Evolutionary conservation across 2,888 invertebrate species (phyloP).

Genomic region (Melanotus villosus): DNA sequence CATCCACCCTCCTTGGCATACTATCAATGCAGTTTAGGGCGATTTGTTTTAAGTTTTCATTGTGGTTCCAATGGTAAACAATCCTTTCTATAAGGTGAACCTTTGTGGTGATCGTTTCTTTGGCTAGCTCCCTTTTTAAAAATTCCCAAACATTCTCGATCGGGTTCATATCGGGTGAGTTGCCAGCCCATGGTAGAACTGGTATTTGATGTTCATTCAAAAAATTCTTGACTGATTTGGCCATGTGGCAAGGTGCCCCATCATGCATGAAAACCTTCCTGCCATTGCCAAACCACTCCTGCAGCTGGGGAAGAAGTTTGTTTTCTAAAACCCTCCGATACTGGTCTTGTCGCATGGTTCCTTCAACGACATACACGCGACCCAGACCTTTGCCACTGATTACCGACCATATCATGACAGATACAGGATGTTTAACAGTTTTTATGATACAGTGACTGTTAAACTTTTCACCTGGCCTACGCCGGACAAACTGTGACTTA

Average conservation of each 20-base stretch:
- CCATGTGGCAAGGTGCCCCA: no score
- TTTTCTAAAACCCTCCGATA: slow-evolving; percentile 47
- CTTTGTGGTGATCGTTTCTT: neutral
- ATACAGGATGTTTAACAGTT: slow-evolving; percentile 44
- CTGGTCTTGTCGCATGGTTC: slow-evolving; percentile 49
- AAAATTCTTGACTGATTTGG: no score
- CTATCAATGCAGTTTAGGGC: slow-evolving; percentile 9
- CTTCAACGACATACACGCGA: slow-evolving; percentile 46
- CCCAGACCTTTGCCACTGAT: slow-evolving; percentile 47
- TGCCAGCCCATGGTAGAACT: neutral
- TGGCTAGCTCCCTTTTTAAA: neutral
- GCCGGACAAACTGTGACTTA: slow-evolving; percentile 10
- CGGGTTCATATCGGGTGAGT: neutral
- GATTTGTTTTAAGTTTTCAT: slow-evolving; percentile 7
- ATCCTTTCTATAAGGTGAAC: neutral
- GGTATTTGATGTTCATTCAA: no score
- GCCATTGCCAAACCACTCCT: no score
- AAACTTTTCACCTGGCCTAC: slow-evolving; percentile 7
- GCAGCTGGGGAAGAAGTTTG: slow-evolving; percentile 9
- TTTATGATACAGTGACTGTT: slow-evolving; percentile 2
- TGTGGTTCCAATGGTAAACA: slow-evolving; percentile 21
- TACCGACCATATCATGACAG: slow-evolving; percentile 48
- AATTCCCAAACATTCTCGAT: neutral
- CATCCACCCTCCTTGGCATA: slow-evolving; percentile 1
- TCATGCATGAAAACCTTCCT: no score